Conservation (phyloP, 2,888 invertebrate species). For the Boloria euphrosyne region DNA sequence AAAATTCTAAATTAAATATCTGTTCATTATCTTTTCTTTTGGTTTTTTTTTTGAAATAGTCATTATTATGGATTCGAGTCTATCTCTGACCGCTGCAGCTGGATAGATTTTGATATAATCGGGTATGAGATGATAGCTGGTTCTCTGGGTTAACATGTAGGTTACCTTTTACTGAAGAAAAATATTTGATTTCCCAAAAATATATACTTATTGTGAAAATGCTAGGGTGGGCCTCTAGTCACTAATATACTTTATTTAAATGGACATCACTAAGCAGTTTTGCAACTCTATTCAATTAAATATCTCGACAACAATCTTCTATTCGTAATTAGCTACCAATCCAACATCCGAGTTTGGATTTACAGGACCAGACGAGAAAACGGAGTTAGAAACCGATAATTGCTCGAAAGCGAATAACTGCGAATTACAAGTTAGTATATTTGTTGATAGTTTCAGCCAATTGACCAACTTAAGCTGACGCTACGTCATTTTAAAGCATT, state of each 20-base stretch:
- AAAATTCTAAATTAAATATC: too few species aligned
- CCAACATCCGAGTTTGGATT: conserved; percentile 28
- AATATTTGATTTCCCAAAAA: too few species aligned
- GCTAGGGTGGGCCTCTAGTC: too few species aligned
- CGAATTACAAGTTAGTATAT: conserved; percentile 34
- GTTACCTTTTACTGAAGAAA: too few species aligned
- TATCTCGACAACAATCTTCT: conserved; percentile 22
- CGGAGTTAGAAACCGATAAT: conserved; percentile 61
- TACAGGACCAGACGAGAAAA: conserved; percentile 49
- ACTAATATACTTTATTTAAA: conserved; percentile 10
- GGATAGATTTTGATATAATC: too few species aligned
- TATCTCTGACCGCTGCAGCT: too few species aligned
- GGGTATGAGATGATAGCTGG: too few species aligned
- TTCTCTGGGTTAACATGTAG: too few species aligned
- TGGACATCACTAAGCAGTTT: conserved; percentile 16
- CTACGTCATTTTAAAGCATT: not conserved
- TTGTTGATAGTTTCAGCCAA: conserved; percentile 36
- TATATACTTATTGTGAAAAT: too few species aligned
- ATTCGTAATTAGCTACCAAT: conserved; percentile 31
- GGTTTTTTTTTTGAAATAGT: too few species aligned
- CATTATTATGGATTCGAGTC: too few species aligned
- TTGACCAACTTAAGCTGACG: not conserved
- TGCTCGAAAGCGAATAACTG: conserved; percentile 72
- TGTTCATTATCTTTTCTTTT: too few species aligned
- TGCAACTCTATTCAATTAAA: conserved; percentile 21